Evolutionary conservation across 37 sponge, comb jelly and placozoan species (phyloP), one percentile per base, ranked within the genome.

Genomic region (Geodia barretti): DNA sequence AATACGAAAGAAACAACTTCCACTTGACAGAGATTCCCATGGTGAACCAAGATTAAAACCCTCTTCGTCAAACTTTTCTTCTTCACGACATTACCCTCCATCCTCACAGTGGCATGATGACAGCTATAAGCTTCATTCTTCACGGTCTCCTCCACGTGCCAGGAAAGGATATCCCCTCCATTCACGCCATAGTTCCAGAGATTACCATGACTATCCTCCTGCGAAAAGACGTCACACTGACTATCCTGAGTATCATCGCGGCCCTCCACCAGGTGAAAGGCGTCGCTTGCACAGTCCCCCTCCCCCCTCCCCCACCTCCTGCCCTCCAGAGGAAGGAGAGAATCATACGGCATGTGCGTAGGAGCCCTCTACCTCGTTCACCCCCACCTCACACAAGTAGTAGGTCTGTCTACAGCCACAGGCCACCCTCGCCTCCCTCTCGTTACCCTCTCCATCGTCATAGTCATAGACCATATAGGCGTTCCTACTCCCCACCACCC

Each of bases 221-320:
- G 54, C 54, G 11, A 47, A 47, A 14, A 47, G 54, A 14, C 54
- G 54, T 47, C 54, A 7, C 14, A 7, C 54, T 47, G 54, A 47
- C 14, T 47, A 47, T 14, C 54, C 54, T 47, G 54, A 47, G 14
- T 47, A 47, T 47, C 7, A 14, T 17, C 54, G 54, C 7, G 54
- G 54, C 54, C 54, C 54, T 17, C 54, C 14, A 14, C 54, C 54
- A 7, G 14, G 11, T 14, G 54, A 47, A 47, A 47, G 54, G 14
- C 54, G 14, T 47, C 54, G 54, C 11, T 17, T 47, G 54, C 54
- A 47, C 54, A 47, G 11, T 14, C 54, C 54, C 14, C 54, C 33
- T 33, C 3, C 68, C 33, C 34, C 34, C 68, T 68, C 34, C 68
- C 68, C 68, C 68, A 32, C 68, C 68, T 4, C 68, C 9, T 68